Conservation (phyloP, 1,140 invertebrate species). For the Bombus consobrinus region DNA sequence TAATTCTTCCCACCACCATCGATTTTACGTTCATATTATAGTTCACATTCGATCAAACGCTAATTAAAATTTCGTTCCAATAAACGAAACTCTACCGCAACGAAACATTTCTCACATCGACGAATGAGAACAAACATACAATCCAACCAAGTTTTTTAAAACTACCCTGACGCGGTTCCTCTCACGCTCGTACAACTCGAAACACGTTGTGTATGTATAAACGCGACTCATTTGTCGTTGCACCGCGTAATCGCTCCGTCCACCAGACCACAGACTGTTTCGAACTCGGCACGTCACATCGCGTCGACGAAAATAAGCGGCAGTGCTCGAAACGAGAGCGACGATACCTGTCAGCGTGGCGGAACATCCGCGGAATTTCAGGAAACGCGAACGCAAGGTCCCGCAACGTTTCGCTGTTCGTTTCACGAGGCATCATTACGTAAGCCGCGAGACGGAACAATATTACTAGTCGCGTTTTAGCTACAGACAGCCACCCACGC, state of each 20-base stretch:
- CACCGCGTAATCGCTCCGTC: not conserved
- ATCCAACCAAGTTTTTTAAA: not conserved
- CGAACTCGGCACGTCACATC: not conserved
- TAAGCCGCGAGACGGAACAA: slow-evolving; percentile 37
- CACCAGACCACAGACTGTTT: not conserved
- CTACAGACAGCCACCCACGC: slow-evolving; percentile 72
- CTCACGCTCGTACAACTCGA: not conserved
- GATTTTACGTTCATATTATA: no score
- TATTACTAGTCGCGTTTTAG: slow-evolving; percentile 55
- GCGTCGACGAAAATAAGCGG: slow-evolving; percentile 20
- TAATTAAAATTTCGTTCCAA: not conserved
- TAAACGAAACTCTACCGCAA: not conserved
- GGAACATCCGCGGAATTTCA: slow-evolving; percentile 2
- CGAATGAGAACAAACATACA: not conserved
- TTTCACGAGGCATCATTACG: not conserved
- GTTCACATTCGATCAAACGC: not conserved
- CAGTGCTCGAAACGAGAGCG: not conserved
- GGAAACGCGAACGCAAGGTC: slow-evolving; percentile 7
- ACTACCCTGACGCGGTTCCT: not conserved
- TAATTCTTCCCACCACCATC: no score
- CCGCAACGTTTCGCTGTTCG: not conserved
- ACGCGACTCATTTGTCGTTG: slow-evolving; percentile 10
- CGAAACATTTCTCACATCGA: no score
- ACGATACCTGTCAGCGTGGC: slow-evolving; percentile 24
- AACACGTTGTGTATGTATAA: not conserved